Evolutionary conservation across 2,888 invertebrate species (phyloP), one percentile per base, ranked within the genome.

Genomic region (Pachydiplax longipennis): DNA sequence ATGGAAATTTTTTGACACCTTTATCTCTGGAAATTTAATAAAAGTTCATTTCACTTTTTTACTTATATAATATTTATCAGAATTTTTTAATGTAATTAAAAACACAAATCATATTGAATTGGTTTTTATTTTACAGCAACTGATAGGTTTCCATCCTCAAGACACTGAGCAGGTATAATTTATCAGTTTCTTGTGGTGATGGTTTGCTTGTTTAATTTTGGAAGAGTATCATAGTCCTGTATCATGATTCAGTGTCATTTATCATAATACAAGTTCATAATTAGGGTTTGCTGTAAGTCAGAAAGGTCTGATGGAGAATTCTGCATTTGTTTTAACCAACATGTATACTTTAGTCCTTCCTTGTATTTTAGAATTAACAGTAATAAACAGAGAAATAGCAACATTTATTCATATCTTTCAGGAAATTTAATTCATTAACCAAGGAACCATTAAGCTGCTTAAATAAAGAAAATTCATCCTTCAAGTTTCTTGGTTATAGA

Each of bases 71-170:
- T 0, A 35, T 31, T 80, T 3, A 18, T 18, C 37, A 35, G 22
- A 80, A 80, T 37, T 31, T 80, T 18, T 35, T 10, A n/a, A 81
- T 40, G 4, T 81, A 6, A 22, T 40, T 44, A 31, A 35, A 0
- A 83, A 35, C 8, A 15, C 35, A 35, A 5, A 31, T 58, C 53
- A 83, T n/a, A 61, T 22, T 61, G 37, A 37, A 61, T 10, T 44
- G 73, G n/a, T 65, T 87, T 18, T 87, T 87, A 87, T 65, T 87
- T 87, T 87, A 18, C 87, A 87, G 87, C 87, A 87, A 87, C 87
- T 87, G 25, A 87, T 87, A 87, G 87, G 87, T 37, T 87, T 87
- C 37, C 87, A 87, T 87, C 87, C 87, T n/a, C 87, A 87, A 87
- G 87, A 65, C 37, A 65, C 65, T 58, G 87, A 87, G 22, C 87